A percentile compares a stretch with the other conserved stretches of the same genome.
Evolutionary conservation across 1,140 invertebrate species (phyloP).

Genomic region (Nasonia giraulti): DNA sequence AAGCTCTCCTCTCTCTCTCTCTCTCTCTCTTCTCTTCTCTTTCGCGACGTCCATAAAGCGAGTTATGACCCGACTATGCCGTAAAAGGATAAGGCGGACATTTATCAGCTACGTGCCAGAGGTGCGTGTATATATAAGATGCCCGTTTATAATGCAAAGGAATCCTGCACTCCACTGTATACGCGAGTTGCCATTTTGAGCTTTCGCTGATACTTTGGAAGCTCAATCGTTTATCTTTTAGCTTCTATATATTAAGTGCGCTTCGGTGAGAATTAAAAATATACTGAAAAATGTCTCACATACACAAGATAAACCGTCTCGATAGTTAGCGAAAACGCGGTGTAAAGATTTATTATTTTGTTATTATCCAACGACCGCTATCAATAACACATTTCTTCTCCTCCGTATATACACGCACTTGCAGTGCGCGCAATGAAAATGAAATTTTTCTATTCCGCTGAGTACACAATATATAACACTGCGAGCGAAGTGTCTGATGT

Average conservation of each 20-base stretch:
- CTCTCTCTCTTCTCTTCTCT: slow-evolving; percentile 11
- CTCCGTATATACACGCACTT: neutral
- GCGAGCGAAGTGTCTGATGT: neutral
- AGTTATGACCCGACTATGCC: slow-evolving; percentile 62
- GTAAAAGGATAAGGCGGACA: slow-evolving; percentile 70
- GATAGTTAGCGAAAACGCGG: slow-evolving; percentile 42
- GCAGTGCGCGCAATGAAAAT: neutral
- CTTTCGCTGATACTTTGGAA: neutral
- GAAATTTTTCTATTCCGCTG: slow-evolving; percentile 19
- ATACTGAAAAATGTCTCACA: slow-evolving; percentile 51
- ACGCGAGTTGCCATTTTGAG: neutral
- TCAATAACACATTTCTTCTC: slow-evolving; percentile 29
- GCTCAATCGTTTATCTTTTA: no score
- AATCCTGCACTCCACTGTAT: slow-evolving; percentile 46
- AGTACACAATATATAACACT: no score
- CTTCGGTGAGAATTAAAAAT: no score
- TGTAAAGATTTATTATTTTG: slow-evolving; percentile 60
- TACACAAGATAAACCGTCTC: slow-evolving; percentile 39
- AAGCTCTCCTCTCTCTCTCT: no score
- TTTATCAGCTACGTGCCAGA: slow-evolving; percentile 62
- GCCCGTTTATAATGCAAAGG: slow-evolving; percentile 55
- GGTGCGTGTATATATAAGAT: slow-evolving; percentile 48
- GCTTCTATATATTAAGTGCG: no score
- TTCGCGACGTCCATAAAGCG: slow-evolving; percentile 62
- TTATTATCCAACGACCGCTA: slow-evolving; percentile 50